Base-by-base conservation (phyloP, 2,888 invertebrate species). In the Epistrophe eligans region DNA sequence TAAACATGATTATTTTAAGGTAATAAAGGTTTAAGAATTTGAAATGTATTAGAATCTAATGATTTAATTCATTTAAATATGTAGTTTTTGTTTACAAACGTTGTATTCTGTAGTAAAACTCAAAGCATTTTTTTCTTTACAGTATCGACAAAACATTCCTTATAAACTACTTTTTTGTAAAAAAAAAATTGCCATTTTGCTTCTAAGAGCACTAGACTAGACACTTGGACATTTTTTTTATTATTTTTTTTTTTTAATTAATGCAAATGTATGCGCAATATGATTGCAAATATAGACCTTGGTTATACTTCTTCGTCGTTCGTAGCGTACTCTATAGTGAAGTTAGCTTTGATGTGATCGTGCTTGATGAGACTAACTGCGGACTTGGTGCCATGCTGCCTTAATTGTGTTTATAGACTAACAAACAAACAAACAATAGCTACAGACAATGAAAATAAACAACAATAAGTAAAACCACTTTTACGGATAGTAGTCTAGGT, bases 211-310 rank as follows among this genome's bases (percentile, higher is more conserved):
- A 2, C 11, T 7, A 28, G 35, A 1, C 7, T 32, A 32, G 32
- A 17, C 15, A 50, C 48, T 35, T 35, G 19, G 32, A 11, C 32
- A 66, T 11, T 1, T 10, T 13, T 40, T 13, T 35, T 35, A 32
- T 32, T 35, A n/a, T 35, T 35, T 35, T 35, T 70, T 57, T 35
- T 19, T 71, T 50, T 19, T 24, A 73, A 84, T 70, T 60, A 72
- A 84, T 84, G 80, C 77, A 84, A 85, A 85, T 85, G 72, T 81
- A 85, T 85, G 77, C 77, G 67, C 67, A 81, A 35, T 76, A 66
- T 74, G 73, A 79, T 76, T 76, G 43, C 74, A 58, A 72, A 62
- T 50, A 64, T 50, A 64, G 24, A 76, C 15, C 9, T 62, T 15
- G 15, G 5, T 43, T 43, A 15, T 45, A 45, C 10, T 35, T 43